These are phyloP conservation scores for Synanceia verrucosa DNA, from an alignment of 2,797 vertebrate species.

Conservation along the genomic window DNA sequence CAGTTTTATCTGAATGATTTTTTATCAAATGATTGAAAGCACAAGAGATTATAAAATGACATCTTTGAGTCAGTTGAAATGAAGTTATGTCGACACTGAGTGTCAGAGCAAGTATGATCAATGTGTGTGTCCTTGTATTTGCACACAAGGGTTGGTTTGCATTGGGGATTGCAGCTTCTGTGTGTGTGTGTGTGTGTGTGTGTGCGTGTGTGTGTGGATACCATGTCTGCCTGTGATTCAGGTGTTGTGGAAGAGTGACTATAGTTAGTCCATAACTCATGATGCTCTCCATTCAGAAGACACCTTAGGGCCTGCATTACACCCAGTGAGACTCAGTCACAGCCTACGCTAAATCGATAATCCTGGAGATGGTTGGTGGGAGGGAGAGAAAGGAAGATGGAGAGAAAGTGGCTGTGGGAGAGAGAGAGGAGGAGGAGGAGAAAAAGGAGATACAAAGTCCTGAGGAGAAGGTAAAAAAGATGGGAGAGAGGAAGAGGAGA, in stretches of 20 bases:
- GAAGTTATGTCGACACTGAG: background rate
- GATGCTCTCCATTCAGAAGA: slow-evolving; percentile 82
- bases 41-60: background rate
- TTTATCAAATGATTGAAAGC: slow-evolving; percentile 22
- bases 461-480: slow-evolving; percentile 23
- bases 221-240: slow-evolving; percentile 62
- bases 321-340: slow-evolving; percentile 85
- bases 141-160: slow-evolving; percentile 24
- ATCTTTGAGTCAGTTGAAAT: background rate
- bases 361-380: slow-evolving; percentile 75
- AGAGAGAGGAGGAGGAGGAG: slow-evolving; percentile 36
- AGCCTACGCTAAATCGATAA: slow-evolving; percentile 84
- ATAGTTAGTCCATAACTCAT: slow-evolving; percentile 82
- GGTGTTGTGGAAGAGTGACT: slow-evolving; percentile 77
- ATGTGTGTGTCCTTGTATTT: slow-evolving; percentile 43
- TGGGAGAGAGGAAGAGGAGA: slow-evolving; percentile 31
- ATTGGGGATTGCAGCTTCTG: slow-evolving; percentile 17
- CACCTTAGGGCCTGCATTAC: slow-evolving; percentile 82
- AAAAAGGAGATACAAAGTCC: slow-evolving; percentile 34
- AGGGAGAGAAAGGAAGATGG: slow-evolving; percentile 58
- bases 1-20: slow-evolving; percentile 13
- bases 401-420: slow-evolving; percentile 62
- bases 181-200: slow-evolving; percentile 22
- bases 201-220: slow-evolving; percentile 20
- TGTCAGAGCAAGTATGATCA: slow-evolving; percentile 17